Conservation (phyloP, 2,797 vertebrate genomes). For the Helicolenus hilgendorfi region DNA sequence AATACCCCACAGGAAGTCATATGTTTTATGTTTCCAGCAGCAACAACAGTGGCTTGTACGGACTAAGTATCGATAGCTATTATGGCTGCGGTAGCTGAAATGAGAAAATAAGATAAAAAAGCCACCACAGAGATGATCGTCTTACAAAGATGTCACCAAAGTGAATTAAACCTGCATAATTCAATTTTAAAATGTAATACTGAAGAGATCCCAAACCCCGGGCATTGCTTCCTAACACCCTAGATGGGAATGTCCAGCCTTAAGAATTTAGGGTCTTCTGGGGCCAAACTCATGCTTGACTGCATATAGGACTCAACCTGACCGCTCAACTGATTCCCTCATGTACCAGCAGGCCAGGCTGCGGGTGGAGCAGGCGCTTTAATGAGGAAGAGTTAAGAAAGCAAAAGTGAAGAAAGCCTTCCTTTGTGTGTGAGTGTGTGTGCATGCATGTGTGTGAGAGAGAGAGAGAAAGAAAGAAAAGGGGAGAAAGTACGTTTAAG, state of each 20-base stretch:
- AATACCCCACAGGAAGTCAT: slow-evolving; percentile 31
- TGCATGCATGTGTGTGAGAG: background rate
- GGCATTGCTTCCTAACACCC: slow-evolving; percentile 25
- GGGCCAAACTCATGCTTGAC: slow-evolving; percentile 57
- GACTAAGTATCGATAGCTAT: slow-evolving; percentile 22
- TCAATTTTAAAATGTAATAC: slow-evolving; percentile 16
- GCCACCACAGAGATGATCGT: background rate
- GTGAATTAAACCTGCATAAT: slow-evolving; percentile 14
- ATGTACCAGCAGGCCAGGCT: slow-evolving; percentile 31
- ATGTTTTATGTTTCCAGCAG: slow-evolving; percentile 56
- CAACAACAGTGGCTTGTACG: slow-evolving; percentile 31
- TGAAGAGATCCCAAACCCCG: background rate
- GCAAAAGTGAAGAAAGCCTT: slow-evolving; percentile 74
- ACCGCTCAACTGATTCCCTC: slow-evolving; percentile 53
- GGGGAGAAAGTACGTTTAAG: background rate
- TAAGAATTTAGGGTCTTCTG: slow-evolving; percentile 46
- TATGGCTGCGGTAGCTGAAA: slow-evolving; percentile 11
- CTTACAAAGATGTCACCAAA: background rate
- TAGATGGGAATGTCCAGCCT: slow-evolving; percentile 62
- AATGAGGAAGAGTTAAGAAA: slow-evolving; percentile 73
- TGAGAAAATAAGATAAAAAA: background rate
- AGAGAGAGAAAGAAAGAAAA: background rate
- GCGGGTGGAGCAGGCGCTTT: slow-evolving; percentile 49
- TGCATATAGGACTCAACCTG: slow-evolving; percentile 39
- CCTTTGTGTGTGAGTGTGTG: slow-evolving; percentile 63